A percentile compares a stretch with the other conserved stretches of the same genome.
phyloP scores from a whole-genome alignment of 2,797 vertebrate genomes.

The Alosa sapidissima region DNA sequence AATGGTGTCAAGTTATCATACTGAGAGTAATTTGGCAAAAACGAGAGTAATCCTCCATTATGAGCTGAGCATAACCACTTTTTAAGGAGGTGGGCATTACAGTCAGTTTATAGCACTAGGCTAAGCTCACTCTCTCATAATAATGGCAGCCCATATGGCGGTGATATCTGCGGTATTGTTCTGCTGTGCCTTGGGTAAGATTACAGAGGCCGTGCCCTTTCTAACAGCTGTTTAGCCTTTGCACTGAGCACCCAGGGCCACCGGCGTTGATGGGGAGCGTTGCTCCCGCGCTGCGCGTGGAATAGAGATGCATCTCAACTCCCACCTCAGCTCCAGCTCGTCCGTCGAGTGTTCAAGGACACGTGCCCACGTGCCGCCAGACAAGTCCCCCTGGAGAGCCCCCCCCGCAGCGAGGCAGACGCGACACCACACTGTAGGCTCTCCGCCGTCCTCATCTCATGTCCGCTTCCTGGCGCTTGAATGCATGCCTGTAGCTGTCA shows the following conservation, averaged over 20 bases:
- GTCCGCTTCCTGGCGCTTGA: neutral
- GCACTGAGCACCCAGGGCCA: constrained; percentile 31
- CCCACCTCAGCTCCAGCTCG: neutral
- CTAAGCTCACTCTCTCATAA: constrained; percentile 25
- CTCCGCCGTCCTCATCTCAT: neutral
- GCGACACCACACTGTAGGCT: neutral
- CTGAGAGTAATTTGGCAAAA: neutral
- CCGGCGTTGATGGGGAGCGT: neutral
- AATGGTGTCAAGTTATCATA: neutral
- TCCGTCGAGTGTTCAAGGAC: neutral
- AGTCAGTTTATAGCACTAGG: neutral
- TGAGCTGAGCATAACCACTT: neutral
- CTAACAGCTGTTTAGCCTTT: constrained; percentile 48
- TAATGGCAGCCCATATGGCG: constrained; percentile 38
- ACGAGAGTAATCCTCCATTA: neutral
- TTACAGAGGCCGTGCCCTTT: constrained; percentile 33
- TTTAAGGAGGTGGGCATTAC: neutral
- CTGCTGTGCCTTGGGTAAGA: constrained; percentile 39
- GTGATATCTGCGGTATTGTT: constrained; percentile 41
- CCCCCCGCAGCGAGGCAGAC: neutral
- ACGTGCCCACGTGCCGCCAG: neutral
- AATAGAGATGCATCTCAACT: neutral
- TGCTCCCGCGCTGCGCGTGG: neutral
- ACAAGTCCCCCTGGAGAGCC: neutral
- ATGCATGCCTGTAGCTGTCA: constrained; percentile 5